A percentile compares a stretch with the other conserved stretches of the same genome.
Evolutionary conservation across 2,797 vertebrate genomes (phyloP).

Genomic region (Chelmon rostratus): DNA sequence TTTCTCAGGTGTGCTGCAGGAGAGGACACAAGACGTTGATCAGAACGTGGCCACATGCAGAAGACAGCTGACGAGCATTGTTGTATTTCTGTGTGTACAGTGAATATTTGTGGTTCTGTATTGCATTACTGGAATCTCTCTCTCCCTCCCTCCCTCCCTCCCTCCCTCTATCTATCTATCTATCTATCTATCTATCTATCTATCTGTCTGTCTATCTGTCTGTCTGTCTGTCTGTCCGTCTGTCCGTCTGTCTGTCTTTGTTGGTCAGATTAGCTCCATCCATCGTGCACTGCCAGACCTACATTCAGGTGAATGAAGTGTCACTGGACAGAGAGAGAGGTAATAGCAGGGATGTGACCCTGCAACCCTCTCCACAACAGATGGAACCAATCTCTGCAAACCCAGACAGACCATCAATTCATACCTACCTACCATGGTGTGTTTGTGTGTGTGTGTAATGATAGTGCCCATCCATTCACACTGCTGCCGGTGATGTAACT

Average conservation of each 20-base stretch:
- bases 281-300: conserved; percentile 48
- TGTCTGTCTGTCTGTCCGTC: conserved; percentile 20
- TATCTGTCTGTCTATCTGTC: conserved; percentile 27
- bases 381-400: conserved; percentile 79
- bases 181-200: conserved; percentile 19
- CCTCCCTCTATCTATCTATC: conserved; percentile 2
- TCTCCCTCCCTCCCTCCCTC: conserved; percentile 9
- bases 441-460: conserved; percentile 63
- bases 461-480: conserved; percentile 68
- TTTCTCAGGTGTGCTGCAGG: too few species aligned
- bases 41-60: too few species aligned
- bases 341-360: conserved; percentile 78
- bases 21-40: too few species aligned
- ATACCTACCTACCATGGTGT: conserved; percentile 60
- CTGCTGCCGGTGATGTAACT: conserved; percentile 68
- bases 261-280: conserved; percentile 65
- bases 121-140: too few species aligned
- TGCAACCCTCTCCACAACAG: conserved; percentile 70
- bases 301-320: conserved; percentile 68
- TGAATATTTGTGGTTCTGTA: too few species aligned
- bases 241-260: conserved; percentile 31
- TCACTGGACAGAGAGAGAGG: conserved; percentile 64
- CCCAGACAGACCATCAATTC: conserved; percentile 74
- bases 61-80: too few species aligned
- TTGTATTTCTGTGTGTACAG: too few species aligned